Percentiles rank a stretch among this genome's conserved stretches.
These are phyloP conservation scores for Tursiops truncatus DNA, from an alignment of 2,113 vertebrate species.

Conservation along the genomic window DNA sequence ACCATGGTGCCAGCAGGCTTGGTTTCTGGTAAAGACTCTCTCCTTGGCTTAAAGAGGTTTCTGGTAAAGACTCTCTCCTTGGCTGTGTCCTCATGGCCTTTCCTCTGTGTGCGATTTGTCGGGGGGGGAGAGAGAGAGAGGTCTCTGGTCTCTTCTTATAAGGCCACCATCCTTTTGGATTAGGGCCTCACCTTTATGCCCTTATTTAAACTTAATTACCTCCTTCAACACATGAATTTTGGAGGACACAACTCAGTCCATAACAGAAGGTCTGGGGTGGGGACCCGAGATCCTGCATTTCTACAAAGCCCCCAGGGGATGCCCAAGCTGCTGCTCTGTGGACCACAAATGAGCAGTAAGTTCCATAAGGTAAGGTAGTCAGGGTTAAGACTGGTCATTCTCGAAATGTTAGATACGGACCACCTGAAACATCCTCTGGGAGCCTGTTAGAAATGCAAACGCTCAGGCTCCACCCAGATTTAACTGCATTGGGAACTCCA, in stretches of 20 bases:
- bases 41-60: neutral
- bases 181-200: too few relatives aligned
- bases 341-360: neutral
- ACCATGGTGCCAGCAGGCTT: neutral
- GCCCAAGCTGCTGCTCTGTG: too few relatives aligned
- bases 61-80: neutral
- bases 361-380: neutral
- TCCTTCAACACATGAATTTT: neutral
- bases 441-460: neutral
- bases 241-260: neutral
- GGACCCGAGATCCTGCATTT: fast-evolving
- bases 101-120: neutral
- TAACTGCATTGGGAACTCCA: neutral
- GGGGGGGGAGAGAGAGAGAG: neutral
- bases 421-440: neutral
- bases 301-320: neutral
- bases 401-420: neutral
- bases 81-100: neutral
- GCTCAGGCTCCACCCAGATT: too few relatives aligned
- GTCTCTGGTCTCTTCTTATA: neutral
- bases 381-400: neutral
- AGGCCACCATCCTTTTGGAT: neutral
- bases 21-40: neutral
- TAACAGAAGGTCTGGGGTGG: neutral
- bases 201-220: neutral